phyloP scores from a whole-genome alignment of 2,888 invertebrate species.

The Ormyrus thymus region DNA sequence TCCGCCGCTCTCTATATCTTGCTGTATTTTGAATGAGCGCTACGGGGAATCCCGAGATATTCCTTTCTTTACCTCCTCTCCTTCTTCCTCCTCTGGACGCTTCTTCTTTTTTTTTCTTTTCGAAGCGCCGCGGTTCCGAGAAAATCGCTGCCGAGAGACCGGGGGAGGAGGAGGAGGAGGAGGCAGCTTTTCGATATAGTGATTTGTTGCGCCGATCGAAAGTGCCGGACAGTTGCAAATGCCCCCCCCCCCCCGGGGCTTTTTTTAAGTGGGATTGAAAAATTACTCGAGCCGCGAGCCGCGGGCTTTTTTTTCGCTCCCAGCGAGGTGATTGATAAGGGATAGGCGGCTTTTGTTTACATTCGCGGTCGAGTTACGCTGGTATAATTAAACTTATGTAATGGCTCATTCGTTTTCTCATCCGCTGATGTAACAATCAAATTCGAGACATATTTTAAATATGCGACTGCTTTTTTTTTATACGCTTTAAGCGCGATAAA shows the following conservation, averaged over 20 bases:
- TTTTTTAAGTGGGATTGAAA: background rate
- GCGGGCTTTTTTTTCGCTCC: background rate
- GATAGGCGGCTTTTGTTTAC: too few relatives aligned
- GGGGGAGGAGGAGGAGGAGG: background rate
- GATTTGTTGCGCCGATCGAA: background rate
- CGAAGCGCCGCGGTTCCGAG: background rate
- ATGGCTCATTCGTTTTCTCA: too few relatives aligned
- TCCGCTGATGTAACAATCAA: too few relatives aligned
- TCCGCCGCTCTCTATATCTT: conserved; percentile 4
- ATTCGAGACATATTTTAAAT: too few relatives aligned
- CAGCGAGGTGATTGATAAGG: too few relatives aligned
- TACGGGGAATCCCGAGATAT: conserved; percentile 32
- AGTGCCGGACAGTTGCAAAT: background rate
- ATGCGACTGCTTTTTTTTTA: too few relatives aligned
- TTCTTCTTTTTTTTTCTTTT: conserved; percentile 15
- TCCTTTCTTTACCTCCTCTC: background rate
- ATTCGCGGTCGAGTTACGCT: too few relatives aligned
- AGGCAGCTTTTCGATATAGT: conserved; percentile 1
- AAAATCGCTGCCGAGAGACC: background rate
- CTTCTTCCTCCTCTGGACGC: too few relatives aligned
- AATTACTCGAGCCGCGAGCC: background rate
- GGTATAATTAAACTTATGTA: too few relatives aligned
- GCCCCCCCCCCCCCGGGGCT: too few relatives aligned
- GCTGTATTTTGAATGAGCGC: conserved; percentile 44
- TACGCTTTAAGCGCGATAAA: too few relatives aligned